phyloP scores from a whole-genome alignment of 2,797 vertebrate genomes.

The Microctenopoma lineatum region DNA sequence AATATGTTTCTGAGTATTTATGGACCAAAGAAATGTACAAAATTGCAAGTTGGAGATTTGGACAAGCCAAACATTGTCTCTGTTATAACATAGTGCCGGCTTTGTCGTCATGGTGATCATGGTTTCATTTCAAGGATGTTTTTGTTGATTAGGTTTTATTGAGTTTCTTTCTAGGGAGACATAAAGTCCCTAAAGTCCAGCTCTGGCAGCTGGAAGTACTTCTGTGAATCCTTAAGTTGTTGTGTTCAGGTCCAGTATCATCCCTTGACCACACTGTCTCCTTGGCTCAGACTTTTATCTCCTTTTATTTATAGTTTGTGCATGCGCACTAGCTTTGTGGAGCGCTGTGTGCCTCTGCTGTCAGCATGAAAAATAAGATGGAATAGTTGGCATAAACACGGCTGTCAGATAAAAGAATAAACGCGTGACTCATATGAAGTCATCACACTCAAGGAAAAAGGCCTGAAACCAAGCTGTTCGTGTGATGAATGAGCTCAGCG shows the following conservation, averaged over 20 bases:
- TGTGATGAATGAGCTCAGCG: constrained; percentile 34
- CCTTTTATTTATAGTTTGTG: constrained; percentile 26
- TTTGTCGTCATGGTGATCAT: constrained; percentile 30
- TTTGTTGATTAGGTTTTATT: constrained; percentile 35
- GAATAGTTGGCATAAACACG: constrained; percentile 23
- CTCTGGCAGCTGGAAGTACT: neutral
- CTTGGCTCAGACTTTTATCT: constrained; percentile 19
- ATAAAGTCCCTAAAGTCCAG: constrained; percentile 10
- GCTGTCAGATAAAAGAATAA: constrained; percentile 38
- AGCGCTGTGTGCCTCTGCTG: constrained; percentile 14
- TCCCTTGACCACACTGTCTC: constrained; percentile 29
- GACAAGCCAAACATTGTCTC: constrained; percentile 26
- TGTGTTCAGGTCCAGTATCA: constrained; percentile 2
- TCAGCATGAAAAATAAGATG: constrained; percentile 28
- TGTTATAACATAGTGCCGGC: constrained; percentile 17
- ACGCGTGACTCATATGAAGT: constrained; percentile 21
- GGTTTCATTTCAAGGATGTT: constrained; percentile 27
- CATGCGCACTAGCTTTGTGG: constrained; percentile 11
- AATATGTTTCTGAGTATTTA: constrained; percentile 36
- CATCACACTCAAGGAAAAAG: constrained; percentile 27
- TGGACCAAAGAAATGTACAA: constrained; percentile 47
- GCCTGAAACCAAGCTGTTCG: neutral
- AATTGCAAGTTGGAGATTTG: constrained; percentile 14
- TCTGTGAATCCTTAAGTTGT: constrained; percentile 19
- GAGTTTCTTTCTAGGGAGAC: neutral